phyloP scores from a whole-genome alignment of 2,888 invertebrate genomes.

The Troilus luridus region DNA sequence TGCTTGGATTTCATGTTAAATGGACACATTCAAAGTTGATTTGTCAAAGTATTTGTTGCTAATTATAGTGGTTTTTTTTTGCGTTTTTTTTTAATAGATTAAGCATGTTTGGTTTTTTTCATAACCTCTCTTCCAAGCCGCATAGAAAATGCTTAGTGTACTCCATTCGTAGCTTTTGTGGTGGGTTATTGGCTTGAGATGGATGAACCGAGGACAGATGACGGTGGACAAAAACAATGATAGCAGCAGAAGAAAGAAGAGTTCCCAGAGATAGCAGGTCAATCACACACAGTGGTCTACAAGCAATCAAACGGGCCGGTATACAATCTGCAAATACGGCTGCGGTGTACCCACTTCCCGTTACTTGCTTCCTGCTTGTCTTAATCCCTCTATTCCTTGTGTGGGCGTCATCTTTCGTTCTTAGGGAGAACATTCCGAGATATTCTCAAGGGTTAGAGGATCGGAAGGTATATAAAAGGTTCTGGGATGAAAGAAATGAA shows the following conservation, averaged over 20 bases:
- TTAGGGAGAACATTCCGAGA: not conserved
- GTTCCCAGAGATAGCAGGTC: conserved; percentile 48
- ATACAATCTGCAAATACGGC: conserved; percentile 36
- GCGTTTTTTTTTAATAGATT: too few relatives aligned
- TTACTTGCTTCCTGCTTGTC: conserved; percentile 8
- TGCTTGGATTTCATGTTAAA: too few relatives aligned
- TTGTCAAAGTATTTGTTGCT: too few relatives aligned
- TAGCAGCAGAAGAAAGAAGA: conserved; percentile 11
- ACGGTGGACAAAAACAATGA: conserved; percentile 33
- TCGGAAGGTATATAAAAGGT: not conserved
- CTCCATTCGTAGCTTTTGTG: not conserved
- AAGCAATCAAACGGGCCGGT: conserved; percentile 41
- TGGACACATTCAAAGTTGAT: too few relatives aligned
- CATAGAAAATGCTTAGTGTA: not conserved
- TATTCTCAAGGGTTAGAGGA: not conserved
- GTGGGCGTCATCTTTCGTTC: not conserved
- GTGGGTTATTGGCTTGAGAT: not conserved
- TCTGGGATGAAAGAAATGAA: not conserved
- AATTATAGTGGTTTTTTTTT: too few relatives aligned
- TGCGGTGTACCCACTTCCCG: conserved; percentile 47
- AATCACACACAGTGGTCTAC: conserved; percentile 49
- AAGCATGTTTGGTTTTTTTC: too few relatives aligned
- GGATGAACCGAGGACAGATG: not conserved
- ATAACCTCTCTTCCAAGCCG: too few relatives aligned
- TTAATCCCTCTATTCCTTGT: not conserved